Percentiles rank a stretch among this genome's conserved stretches.
phyloP scores from a whole-genome alignment of 1,140 invertebrate species.

The Battus philenor region DNA sequence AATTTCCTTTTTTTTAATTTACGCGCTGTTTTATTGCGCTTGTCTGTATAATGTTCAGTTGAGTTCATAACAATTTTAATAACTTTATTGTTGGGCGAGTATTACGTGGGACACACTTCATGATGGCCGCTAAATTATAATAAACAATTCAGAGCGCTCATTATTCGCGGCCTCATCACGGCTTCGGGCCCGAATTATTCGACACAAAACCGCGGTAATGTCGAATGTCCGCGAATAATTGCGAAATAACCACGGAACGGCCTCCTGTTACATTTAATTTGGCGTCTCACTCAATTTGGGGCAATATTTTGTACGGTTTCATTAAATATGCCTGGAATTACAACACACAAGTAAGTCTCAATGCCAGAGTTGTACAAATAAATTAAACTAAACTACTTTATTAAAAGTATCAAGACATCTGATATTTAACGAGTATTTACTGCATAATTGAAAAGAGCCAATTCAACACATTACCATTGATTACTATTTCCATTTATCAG shows the following conservation, averaged over 20 bases:
- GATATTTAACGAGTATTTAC: too few relatives aligned
- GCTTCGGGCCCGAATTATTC: constrained; percentile 56
- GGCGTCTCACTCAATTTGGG: constrained; percentile 50
- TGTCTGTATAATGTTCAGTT: constrained; percentile 28
- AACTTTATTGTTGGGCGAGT: constrained; percentile 58
- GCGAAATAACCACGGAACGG: constrained; percentile 60
- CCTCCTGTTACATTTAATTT: constrained; percentile 59
- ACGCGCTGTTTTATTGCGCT: constrained; percentile 19
- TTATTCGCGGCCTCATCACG: constrained; percentile 62
- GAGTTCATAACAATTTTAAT: constrained; percentile 62
- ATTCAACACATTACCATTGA: too few relatives aligned
- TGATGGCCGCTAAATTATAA: constrained; percentile 65
- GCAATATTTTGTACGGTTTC: constrained; percentile 37
- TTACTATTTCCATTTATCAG: too few relatives aligned
- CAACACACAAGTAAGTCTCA: too few relatives aligned
- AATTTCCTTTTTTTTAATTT: constrained; percentile 24
- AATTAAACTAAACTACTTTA: too few relatives aligned
- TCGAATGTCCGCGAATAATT: constrained; percentile 64
- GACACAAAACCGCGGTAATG: constrained; percentile 63
- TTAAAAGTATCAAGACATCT: too few relatives aligned
- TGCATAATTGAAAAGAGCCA: too few relatives aligned
- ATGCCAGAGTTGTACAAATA: too few relatives aligned
- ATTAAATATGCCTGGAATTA: too few relatives aligned
- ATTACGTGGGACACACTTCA: constrained; percentile 58
- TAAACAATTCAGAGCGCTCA: constrained; percentile 68